Base-by-base conservation (phyloP, 2,113 vertebrate species). In the Cichladusa arquata region DNA sequence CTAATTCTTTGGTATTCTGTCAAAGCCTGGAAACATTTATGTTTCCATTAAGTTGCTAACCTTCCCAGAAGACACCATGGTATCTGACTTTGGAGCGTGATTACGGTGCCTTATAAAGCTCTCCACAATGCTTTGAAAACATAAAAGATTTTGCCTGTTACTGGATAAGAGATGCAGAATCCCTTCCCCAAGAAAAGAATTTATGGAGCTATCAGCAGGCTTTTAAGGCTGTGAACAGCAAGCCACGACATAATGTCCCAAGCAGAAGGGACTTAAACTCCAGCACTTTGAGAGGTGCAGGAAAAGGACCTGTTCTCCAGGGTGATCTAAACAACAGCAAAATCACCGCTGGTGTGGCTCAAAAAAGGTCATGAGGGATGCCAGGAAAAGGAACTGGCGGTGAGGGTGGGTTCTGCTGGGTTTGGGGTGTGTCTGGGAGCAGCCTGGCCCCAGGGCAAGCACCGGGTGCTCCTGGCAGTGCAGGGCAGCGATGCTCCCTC, bases 11-110 rank as follows among this genome's bases (percentile, higher is more conserved):
- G 92, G 85, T 90, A 81, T 86, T 93, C 80, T 86, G 86, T 88
- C 81, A 90, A 94, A 79, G 90, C 40, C 90, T 96, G 95, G 95
- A 96, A 96, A 95, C 83, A 54, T 90, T 96, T 95, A 72, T 76
- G 73, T 96, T 95, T 95, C 93, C 92, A 95, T 81, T 86, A 92
- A 92, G 56, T 28, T 72, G 86, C 88, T 90, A 92, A 94, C 89
- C 95, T 90, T 96, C 89, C 90, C 95, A 96, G 80, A 96, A 96
- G 86, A 94, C 86, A 92, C 12, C 19, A 14, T 16, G 53, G 74
- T 94, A 86, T 90, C 90, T 78, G 87, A 86, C 48, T 74, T 81
- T 0, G 8, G 76, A 92, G 80, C 6, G 3, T 71, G 92, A 88
- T 90, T 81, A 65, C 2, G 8, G 91, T 81, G 86, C 88, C 83